Percentiles rank a stretch among this genome's conserved stretches.
Conservation (phyloP, 2,113 vertebrate species). For the Uria aalge region DNA sequence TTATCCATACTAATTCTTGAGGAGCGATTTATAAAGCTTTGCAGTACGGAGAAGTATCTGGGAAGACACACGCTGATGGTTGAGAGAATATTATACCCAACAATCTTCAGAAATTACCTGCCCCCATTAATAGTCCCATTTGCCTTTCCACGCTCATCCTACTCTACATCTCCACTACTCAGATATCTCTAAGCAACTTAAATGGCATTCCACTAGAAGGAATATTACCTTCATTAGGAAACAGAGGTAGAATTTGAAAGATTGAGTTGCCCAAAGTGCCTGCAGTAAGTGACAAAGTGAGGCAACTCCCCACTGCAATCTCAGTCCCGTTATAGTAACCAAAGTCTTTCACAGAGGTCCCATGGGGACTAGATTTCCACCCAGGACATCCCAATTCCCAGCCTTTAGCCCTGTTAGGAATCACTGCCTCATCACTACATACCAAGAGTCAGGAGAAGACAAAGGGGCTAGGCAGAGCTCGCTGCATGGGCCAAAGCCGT, state of each 20-base stretch:
- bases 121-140: neutral
- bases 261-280: neutral
- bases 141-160: neutral
- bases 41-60: neutral
- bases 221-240: neutral
- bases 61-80: neutral
- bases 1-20: neutral
- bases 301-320: neutral
- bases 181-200: neutral
- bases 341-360: neutral
- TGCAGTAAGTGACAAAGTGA: neutral
- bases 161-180: neutral
- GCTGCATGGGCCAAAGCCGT: neutral
- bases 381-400: neutral
- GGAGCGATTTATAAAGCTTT: neutral
- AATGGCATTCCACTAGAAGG: neutral
- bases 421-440: neutral
- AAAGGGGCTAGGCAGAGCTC: neutral
- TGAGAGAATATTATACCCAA: neutral
- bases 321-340: neutral
- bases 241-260: neutral
- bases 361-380: neutral
- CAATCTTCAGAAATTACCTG: neutral
- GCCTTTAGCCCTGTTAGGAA: neutral
- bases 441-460: neutral